Conservation (phyloP, 2,797 vertebrate species). For the Thalassophryne amazonica region DNA sequence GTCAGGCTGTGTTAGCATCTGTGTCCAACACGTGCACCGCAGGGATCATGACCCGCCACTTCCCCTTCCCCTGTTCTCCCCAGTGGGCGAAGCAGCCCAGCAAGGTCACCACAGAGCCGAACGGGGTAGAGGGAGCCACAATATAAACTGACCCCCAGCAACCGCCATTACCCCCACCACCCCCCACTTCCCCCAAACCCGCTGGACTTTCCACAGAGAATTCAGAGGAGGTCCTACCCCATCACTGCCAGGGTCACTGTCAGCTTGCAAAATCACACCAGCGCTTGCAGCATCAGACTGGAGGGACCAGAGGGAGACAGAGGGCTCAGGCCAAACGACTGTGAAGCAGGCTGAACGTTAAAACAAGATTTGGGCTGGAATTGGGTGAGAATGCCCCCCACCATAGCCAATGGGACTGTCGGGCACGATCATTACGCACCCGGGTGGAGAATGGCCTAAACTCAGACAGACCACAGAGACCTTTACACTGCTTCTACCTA, state of each 20-base stretch:
- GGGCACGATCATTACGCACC: conserved; percentile 54
- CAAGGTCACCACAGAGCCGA: conserved; percentile 71
- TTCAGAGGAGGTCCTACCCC: conserved; percentile 40
- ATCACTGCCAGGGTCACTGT: conserved; percentile 69
- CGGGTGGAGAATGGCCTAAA: conserved; percentile 28
- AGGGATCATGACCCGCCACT: conserved; percentile 85
- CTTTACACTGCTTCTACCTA: conserved; percentile 60
- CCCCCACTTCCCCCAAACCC: conserved; percentile 17
- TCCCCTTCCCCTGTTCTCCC: conserved; percentile 78
- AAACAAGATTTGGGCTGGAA: conserved; percentile 29
- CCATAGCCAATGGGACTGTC: conserved; percentile 57
- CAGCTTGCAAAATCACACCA: conserved; percentile 74
- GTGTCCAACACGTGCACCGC: conserved; percentile 79
- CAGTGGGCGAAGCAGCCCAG: conserved; percentile 65
- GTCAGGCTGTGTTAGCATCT: conserved; percentile 87
- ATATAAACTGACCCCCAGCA: conserved; percentile 60
- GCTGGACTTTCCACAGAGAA: conserved; percentile 45
- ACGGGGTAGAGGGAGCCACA: conserved; percentile 51
- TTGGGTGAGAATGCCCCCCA: conserved; percentile 39
- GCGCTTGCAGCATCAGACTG: conserved; percentile 38
- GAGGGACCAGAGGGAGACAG: conserved; percentile 14
- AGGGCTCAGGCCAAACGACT: conserved; percentile 13
- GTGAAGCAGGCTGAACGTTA: conserved; percentile 28
- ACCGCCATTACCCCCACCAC: conserved; percentile 27
- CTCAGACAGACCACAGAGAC: conserved; percentile 57